Base-by-base conservation (phyloP, 2,888 invertebrate species). In the Liopterus haemorrhoidalis region DNA sequence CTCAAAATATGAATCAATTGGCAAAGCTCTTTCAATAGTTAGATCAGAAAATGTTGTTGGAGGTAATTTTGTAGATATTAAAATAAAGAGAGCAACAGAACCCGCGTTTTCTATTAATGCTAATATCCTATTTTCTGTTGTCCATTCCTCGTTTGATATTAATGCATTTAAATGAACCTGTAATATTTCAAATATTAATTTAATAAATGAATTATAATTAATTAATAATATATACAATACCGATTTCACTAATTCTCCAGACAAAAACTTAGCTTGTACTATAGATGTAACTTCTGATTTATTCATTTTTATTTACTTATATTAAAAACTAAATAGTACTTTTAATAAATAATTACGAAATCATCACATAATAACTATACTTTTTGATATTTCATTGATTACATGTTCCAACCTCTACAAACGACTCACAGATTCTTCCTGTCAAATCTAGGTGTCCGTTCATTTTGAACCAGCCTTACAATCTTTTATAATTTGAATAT, bases 1-100 rank as follows among this genome's bases (percentile, higher is more conserved):
- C 65, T 81, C 79, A 66, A 91, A 89, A 59, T 79, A 78, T 57
- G 79, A 78, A 69, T 89, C 84, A 44, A 91, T 78, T 18, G 90
- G 85, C 58, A 90, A 75, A 39, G 85, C 81, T 65, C 81, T 80
- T 68, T 89, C 88, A 58, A 90, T 78, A 9, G 82, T 79, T 54
- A 91, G 72, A 69, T 90, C 89, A 39, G 81, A 81, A 60, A 82
- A 80, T 43, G 79, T 78, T 62, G 76, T 78, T 14, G 86, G 82
- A 55, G 82, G 82, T 57, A 71, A 73, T 58, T 76, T 75, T 44
- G 81, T 70, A 5, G 73, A 71, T 36, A 74, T 67, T 51, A 77
- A 69, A 49, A 78, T 68, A 58, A 78, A 74, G 49, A 79, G 64
- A 41, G 74, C 79, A 61, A 70, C 70, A 9, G 75, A 72, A 15